A percentile compares a stretch with the other conserved stretches of the same genome.
phyloP scores from a whole-genome alignment of 30 jellyfish, hydroid and myxozoan species.

The Nemopilema nomurai region DNA sequence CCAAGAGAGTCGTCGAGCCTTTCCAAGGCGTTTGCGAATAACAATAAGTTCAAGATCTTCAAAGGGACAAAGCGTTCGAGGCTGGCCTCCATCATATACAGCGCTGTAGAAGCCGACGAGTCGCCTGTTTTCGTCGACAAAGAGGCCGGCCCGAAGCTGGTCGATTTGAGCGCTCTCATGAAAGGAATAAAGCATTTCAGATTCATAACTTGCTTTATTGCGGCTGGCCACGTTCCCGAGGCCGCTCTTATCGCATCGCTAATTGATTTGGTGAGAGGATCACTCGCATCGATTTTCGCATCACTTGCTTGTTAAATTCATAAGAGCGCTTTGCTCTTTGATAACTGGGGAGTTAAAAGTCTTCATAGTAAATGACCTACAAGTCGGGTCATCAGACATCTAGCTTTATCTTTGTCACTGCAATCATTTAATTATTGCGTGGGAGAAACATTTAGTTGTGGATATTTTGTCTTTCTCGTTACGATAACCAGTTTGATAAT shows the following conservation, averaged over 20 bases:
- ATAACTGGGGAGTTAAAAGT: no score
- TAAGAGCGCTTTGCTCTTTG: no score
- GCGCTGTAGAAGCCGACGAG: slow-evolving; percentile 39
- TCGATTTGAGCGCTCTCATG: slow-evolving; percentile 61
- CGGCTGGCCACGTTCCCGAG: slow-evolving; percentile 90
- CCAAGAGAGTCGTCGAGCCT: slow-evolving; percentile 13
- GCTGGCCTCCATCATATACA: slow-evolving; percentile 41
- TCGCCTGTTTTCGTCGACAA: slow-evolving; percentile 39
- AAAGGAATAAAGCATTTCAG: slow-evolving; percentile 84
- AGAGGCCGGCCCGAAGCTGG: slow-evolving; percentile 4
- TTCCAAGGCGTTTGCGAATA: neutral
- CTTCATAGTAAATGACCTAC: no score
- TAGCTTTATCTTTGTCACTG: no score
- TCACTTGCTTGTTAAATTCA: no score
- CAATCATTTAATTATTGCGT: no score
- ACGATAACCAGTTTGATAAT: no score
- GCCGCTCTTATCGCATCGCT: slow-evolving; percentile 77
- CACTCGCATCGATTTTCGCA: no score
- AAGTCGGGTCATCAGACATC: no score
- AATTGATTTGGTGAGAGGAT: slow-evolving; percentile 87
- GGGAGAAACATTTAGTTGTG: no score
- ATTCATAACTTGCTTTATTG: slow-evolving; percentile 46
- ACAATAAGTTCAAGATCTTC: slow-evolving; percentile 46
- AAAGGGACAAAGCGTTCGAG: slow-evolving; percentile 47
- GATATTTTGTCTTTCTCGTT: no score